phyloP scores from a whole-genome alignment of 2,113 vertebrate species.

The Menidia beryllina region DNA sequence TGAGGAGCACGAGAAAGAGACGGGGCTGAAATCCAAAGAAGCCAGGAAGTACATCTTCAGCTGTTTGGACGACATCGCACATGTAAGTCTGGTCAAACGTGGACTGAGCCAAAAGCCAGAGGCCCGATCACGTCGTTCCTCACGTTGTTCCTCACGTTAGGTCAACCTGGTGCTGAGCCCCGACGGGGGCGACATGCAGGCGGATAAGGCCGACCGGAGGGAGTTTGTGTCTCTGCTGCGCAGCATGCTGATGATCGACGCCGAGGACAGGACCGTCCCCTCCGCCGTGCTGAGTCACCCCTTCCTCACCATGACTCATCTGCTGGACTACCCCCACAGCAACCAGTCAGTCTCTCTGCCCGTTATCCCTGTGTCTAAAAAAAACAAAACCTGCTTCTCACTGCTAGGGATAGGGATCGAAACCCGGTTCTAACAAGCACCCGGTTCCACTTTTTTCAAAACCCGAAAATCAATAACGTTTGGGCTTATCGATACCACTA shows the following conservation, averaged over 20 bases:
- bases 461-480: too few species aligned
- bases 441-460: too few species aligned
- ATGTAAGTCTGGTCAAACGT: conserved; percentile 85
- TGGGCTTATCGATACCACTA: too few species aligned
- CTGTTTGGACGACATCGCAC: conserved; percentile 95
- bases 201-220: conserved; percentile 94
- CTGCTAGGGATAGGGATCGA: too few species aligned
- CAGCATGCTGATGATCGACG: conserved; percentile 95
- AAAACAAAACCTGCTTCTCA: not conserved
- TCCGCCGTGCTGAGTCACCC: conserved; percentile 90
- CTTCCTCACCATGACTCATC: conserved; percentile 98
- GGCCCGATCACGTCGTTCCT: too few species aligned
- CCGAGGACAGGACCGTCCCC: conserved; percentile 92
- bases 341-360: conserved; percentile 87
- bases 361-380: not conserved
- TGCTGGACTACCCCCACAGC: conserved; percentile 96
- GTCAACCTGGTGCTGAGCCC: conserved; percentile 96
- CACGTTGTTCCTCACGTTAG: too few species aligned
- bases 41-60: conserved; percentile 99
- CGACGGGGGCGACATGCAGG: conserved; percentile 92
- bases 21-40: conserved; percentile 98
- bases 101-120: not conserved
- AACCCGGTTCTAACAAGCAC: too few species aligned
- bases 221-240: conserved; percentile 97
- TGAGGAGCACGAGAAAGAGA: conserved; percentile 96